A percentile compares a stretch with the other conserved stretches of the same genome.
Evolutionary conservation across 1,140 invertebrate genomes (phyloP).

Genomic region (Papilio glaucus): DNA sequence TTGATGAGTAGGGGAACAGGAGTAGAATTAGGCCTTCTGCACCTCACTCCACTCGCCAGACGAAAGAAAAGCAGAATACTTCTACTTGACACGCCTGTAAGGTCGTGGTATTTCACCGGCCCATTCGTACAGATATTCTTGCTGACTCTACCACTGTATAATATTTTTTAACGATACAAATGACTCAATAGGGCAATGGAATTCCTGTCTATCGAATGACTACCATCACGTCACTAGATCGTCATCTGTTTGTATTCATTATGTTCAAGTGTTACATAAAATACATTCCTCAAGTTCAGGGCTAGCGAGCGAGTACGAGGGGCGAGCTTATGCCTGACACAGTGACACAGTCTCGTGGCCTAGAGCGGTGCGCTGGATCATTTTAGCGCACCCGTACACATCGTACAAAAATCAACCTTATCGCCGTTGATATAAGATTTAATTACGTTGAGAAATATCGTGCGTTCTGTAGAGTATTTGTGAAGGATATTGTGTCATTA

Average conservation of each 20-base stretch:
- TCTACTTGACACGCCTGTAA: too few relatives aligned
- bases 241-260: background rate
- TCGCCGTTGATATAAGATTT: background rate
- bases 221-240: background rate
- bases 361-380: conserved; percentile 1
- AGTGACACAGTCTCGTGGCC: conserved; percentile 15
- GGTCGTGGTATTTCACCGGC: too few relatives aligned
- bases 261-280: conserved; percentile 1
- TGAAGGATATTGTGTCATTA: conserved; percentile 2
- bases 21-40: too few relatives aligned
- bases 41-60: too few relatives aligned
- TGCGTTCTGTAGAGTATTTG: background rate
- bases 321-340: conserved; percentile 19
- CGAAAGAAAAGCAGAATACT: too few relatives aligned
- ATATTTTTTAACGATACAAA: too few relatives aligned
- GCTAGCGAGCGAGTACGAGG: background rate
- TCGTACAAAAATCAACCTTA: background rate
- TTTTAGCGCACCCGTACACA: conserved; percentile 7
- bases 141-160: too few relatives aligned
- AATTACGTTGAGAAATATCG: background rate
- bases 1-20: too few relatives aligned
- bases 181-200: too few relatives aligned
- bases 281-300: conserved; percentile 23
- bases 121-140: too few relatives aligned
- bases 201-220: background rate